A percentile compares a stretch with the other conserved stretches of the same genome.
Evolutionary conservation across 2,113 vertebrate species (phyloP).

Genomic region (Clarias macrocephalus): DNA sequence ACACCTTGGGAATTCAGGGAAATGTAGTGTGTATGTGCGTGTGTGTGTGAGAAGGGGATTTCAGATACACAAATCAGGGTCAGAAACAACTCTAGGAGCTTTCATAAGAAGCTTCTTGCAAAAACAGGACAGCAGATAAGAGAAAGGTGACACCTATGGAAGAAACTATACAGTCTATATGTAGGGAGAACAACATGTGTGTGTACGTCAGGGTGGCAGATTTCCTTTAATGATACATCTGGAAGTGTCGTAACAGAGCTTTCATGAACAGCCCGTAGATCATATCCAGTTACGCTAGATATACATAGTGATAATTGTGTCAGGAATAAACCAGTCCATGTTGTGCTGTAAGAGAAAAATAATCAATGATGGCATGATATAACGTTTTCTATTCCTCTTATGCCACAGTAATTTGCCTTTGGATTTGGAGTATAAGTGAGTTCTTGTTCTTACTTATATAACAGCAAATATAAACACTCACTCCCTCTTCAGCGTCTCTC

Average conservation of each 20-base stretch:
- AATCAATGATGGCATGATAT: not conserved
- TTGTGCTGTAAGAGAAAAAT: not conserved
- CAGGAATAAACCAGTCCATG: not conserved
- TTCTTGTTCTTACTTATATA: too few species aligned
- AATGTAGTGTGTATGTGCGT: not conserved
- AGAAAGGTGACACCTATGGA: not conserved
- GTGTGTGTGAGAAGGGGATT: slow-evolving; percentile 6
- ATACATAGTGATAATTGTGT: not conserved
- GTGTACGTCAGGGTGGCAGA: not conserved
- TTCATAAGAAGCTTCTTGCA: not conserved
- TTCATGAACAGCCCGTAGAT: not conserved
- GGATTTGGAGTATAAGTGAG: too few species aligned
- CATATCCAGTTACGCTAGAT: not conserved
- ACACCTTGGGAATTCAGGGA: slow-evolving; percentile 54
- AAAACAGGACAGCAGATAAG: slow-evolving; percentile 18
- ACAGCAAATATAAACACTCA: too few species aligned
- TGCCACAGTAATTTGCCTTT: too few species aligned
- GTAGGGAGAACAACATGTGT: not conserved
- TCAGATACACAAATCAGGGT: slow-evolving; percentile 25
- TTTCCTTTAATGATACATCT: not conserved
- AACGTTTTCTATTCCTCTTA: not conserved
- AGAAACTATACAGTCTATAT: not conserved
- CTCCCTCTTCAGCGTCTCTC: too few species aligned
- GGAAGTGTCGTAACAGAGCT: not conserved
- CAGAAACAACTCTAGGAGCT: slow-evolving; percentile 23